Evolutionary conservation across 2,888 invertebrate genomes (phyloP).

Genomic region (Lucinisca nassula): DNA sequence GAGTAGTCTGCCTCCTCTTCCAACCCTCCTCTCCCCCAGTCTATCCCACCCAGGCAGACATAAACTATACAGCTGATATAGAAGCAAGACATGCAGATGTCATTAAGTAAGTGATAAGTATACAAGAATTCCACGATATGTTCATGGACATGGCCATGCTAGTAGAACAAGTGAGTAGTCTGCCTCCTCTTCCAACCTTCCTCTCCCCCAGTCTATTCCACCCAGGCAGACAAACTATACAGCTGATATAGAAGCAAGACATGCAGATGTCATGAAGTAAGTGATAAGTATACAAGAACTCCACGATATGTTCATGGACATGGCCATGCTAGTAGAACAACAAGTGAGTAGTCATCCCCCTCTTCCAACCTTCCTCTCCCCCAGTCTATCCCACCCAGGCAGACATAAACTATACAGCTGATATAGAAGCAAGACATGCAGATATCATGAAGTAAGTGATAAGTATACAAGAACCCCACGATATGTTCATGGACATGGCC

Average conservation of each 20-base stretch:
- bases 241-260: constrained; percentile 99
- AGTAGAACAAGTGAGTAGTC: constrained; percentile 95
- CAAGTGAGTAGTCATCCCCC: constrained; percentile 89
- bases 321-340: constrained; percentile 99
- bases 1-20: too few relatives aligned
- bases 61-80: constrained; percentile 99
- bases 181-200: too few relatives aligned
- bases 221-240: constrained; percentile 99
- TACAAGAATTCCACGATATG: constrained; percentile 99
- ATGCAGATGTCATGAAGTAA: constrained; percentile 99
- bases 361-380: too few relatives aligned
- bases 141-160: constrained; percentile 99
- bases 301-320: constrained; percentile 99
- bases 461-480: constrained; percentile 99
- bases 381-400: too few relatives aligned
- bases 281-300: constrained; percentile 99
- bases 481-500: constrained; percentile 99
- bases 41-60: too few relatives aligned
- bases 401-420: too few relatives aligned
- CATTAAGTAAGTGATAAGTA: constrained; percentile 99
- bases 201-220: too few relatives aligned
- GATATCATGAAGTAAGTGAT: constrained; percentile 99
- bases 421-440: constrained; percentile 99
- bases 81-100: constrained; percentile 99
- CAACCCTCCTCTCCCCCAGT: too few relatives aligned